phyloP scores from a whole-genome alignment of 1,140 invertebrate genomes.

The Drosophila baimaii region DNA sequence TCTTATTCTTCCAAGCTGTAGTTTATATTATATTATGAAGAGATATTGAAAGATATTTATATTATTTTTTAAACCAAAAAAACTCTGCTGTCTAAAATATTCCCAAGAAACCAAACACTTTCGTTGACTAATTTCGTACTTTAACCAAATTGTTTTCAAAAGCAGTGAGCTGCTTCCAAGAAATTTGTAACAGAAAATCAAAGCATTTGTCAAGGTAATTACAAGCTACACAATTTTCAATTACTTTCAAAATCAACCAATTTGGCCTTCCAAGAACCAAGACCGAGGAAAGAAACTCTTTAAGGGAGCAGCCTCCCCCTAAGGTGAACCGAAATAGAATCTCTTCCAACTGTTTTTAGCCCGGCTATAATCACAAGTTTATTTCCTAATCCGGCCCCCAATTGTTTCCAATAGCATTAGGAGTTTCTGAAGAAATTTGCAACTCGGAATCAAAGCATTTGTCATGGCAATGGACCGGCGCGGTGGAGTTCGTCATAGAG shows the following conservation, averaged over 20 bases:
- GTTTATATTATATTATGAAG: not conserved
- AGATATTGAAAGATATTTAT: not conserved
- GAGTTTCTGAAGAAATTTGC: conserved; percentile 38
- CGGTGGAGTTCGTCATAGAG: conserved; percentile 50
- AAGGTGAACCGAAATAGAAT: not conserved
- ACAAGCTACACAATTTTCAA: conserved; percentile 19
- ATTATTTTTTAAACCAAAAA: not conserved
- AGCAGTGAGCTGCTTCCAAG: not conserved
- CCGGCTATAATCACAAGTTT: conserved; percentile 33
- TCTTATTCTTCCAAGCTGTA: no score
- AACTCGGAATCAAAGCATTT: conserved; percentile 46
- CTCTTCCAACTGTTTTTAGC: conserved; percentile 14
- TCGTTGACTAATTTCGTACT: not conserved
- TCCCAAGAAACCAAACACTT: not conserved
- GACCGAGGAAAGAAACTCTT: not conserved
- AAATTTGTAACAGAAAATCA: conserved; percentile 6
- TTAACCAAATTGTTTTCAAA: conserved; percentile 5
- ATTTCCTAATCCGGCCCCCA: conserved; percentile 23
- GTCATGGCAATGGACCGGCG: conserved; percentile 36
- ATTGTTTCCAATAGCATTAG: conserved; percentile 31
- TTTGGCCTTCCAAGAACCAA: conserved; percentile 12
- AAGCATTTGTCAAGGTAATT: conserved; percentile 17
- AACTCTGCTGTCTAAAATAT: not conserved
- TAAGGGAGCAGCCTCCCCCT: not conserved
- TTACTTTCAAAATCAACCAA: conserved; percentile 12